A percentile compares a stretch with the other conserved stretches of the same genome.
Evolutionary conservation across 2,797 vertebrate species (phyloP).

Genomic region (Microctenopoma lineatum): DNA sequence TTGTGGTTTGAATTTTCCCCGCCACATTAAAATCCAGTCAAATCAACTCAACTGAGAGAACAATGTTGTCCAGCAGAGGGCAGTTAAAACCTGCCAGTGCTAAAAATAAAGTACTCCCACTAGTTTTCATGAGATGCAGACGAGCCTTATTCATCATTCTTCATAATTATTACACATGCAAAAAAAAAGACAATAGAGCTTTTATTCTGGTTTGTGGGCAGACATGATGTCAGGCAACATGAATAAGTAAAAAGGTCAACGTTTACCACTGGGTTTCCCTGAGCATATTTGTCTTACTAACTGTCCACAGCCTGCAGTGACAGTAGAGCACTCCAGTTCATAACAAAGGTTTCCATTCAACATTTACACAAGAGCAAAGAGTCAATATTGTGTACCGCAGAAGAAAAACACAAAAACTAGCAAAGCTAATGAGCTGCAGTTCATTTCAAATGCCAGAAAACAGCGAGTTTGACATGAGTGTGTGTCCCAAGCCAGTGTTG

Average conservation of each 20-base stretch:
- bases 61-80: not conserved
- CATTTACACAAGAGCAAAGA: conserved; percentile 16
- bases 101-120: not conserved
- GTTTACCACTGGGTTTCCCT: conserved; percentile 36
- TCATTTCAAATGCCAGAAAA: conserved; percentile 13
- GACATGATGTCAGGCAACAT: conserved; percentile 40
- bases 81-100: not conserved
- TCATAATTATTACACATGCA: not conserved
- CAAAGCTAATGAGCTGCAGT: conserved; percentile 7
- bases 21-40: not conserved
- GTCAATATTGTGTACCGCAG: conserved; percentile 13
- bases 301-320: conserved; percentile 36
- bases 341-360: conserved; percentile 52
- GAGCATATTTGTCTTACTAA: conserved; percentile 46
- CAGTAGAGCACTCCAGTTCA: conserved; percentile 26
- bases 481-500: conserved; percentile 4
- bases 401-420: conserved; percentile 25
- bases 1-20: not conserved
- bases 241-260: conserved; percentile 60
- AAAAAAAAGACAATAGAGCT: conserved; percentile 11
- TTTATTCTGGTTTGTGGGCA: conserved; percentile 21
- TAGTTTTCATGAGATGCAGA: not conserved
- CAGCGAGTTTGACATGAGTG: not conserved
- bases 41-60: not conserved
- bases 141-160: not conserved